Conservation (phyloP, 2,113 vertebrate species). For the Platichthys flesus region DNA sequence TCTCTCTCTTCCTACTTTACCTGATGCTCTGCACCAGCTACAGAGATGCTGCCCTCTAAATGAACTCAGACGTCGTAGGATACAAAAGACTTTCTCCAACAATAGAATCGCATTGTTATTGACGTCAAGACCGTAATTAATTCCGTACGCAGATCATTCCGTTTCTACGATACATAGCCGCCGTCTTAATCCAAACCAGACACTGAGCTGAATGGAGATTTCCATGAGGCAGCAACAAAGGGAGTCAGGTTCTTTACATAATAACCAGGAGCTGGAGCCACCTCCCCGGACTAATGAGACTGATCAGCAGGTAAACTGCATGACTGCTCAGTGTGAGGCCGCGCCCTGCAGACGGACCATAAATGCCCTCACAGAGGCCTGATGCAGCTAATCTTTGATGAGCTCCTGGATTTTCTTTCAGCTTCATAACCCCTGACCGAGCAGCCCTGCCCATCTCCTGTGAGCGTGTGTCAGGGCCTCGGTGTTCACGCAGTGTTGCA, state of each 20-base stretch:
- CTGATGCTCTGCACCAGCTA: too few relatives aligned
- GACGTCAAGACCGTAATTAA: not conserved
- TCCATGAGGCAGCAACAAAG: constrained; percentile 50
- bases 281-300: constrained; percentile 22
- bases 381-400: constrained; percentile 29
- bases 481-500: not conserved
- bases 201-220: constrained; percentile 48
- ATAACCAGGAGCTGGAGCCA: constrained; percentile 16
- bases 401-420: constrained; percentile 28
- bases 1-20: not conserved
- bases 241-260: constrained; percentile 37
- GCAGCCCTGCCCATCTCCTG: constrained; percentile 10
- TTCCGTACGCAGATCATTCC: not conserved
- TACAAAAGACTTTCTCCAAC: constrained; percentile 9
- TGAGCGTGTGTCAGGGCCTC: not conserved
- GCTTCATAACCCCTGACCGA: not conserved
- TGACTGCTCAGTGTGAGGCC: constrained; percentile 15
- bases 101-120: not conserved
- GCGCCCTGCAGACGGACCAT: constrained; percentile 30
- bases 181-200: constrained; percentile 53
- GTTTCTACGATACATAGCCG: constrained; percentile 1
- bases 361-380: not conserved
- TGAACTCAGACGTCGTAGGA: constrained; percentile 6
- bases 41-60: not conserved
- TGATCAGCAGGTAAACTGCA: constrained; percentile 35